Evolutionary conservation across 2,797 vertebrate species (phyloP).

Genomic region (Clarias fuscus): DNA sequence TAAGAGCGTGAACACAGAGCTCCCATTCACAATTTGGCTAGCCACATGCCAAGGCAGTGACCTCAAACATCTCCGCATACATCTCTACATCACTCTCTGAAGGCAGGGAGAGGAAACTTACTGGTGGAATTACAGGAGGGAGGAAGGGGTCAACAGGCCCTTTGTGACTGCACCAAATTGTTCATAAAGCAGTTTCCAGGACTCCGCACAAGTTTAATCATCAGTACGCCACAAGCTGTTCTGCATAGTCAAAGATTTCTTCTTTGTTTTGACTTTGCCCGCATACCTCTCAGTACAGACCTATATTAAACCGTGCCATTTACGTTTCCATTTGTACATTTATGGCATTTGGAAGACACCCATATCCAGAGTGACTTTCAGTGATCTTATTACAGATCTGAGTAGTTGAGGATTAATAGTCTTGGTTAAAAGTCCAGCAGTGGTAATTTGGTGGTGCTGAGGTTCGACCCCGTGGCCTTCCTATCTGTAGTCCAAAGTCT

Average conservation of each 20-base stretch:
- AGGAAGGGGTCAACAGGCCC: not conserved
- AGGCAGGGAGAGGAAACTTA: not conserved
- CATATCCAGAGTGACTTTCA: too few species aligned
- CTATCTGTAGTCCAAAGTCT: too few species aligned
- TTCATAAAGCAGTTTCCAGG: conserved; percentile 3
- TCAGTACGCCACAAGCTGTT: not conserved
- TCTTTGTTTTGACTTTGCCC: not conserved
- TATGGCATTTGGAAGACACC: too few species aligned
- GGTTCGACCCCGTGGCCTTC: too few species aligned
- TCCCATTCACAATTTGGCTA: not conserved
- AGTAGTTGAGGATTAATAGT: too few species aligned
- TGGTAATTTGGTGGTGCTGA: too few species aligned
- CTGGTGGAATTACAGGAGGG: not conserved
- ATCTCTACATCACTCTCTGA: not conserved
- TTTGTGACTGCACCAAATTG: not conserved
- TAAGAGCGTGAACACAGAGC: not conserved
- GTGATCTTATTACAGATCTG: too few species aligned
- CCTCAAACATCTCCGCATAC: not conserved
- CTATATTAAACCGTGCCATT: not conserved
- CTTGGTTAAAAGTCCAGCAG: too few species aligned
- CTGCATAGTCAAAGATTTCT: not conserved
- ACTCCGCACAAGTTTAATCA: not conserved
- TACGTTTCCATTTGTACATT: too few species aligned
- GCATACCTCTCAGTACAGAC: not conserved
- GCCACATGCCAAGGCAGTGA: not conserved